Base-by-base conservation (phyloP, 1,140 invertebrate species). In the Eueides isabella region DNA sequence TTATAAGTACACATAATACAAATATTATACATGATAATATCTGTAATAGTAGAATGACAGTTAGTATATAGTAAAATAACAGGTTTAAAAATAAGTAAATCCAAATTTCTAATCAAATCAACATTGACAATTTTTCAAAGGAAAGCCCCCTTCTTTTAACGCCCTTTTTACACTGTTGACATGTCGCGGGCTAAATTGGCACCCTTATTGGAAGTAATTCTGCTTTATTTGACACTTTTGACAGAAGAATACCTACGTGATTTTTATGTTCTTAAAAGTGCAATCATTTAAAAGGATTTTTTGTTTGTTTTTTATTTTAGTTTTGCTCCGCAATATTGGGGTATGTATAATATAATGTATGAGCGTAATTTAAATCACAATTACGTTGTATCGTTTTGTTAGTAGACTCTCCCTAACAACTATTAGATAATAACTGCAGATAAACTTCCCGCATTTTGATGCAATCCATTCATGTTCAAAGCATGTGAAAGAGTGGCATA, bases 131-230 rank as follows among this genome's bases (percentile, higher is more conserved):
- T 75, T 64, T 76, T 77, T 78, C 70, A 81, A 84, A 79, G 76
- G 80, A 79, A 78, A 80, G 48, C 80, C 81, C 82, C 85, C n/a
- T n/a, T 80, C 86, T 88, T 80, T 82, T 65, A 71, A 68, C 71
- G 63, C 75, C 83, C 84, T 82, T 81, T 82, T 83, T 87, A 84
- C 83, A 86, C 85, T 88, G 81, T 85, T 83, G 83, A 85, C 86
- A 83, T 82, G 86, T 86, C 82, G 81, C 80, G 73, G 82, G 84
- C 85, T 82, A 88, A 91, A 89, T 89, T 89, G 85, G 81, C 79
- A 80, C 78, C 83, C 83, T 79, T 80, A 82, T 75, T 82, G 79
- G 77, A 78, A 79, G 65, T 80, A 81, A 86, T 88, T 80, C 71
- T 77, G 74, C 82, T 86, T 84, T 83, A 87, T 90, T 88, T 85